Evolutionary conservation across 1,140 invertebrate genomes (phyloP).

Genomic region (Cotesia chilonis): DNA sequence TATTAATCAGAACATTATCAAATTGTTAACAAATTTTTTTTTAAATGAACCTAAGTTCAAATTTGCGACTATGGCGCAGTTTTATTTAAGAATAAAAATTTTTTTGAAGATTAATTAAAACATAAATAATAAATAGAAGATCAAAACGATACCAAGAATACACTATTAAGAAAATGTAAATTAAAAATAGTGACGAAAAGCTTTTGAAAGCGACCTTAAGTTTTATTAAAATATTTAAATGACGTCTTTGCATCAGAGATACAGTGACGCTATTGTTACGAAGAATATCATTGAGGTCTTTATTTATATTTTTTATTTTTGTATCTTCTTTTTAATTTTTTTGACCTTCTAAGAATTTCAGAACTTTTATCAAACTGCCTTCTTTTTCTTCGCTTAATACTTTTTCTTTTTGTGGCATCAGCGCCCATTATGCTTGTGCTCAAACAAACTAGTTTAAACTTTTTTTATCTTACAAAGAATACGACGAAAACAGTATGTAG

Average conservation of each 20-base stretch:
- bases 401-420: conserved; percentile 4
- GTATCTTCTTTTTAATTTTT: background rate
- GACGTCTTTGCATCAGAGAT: conserved; percentile 57
- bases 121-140: conserved; percentile 16
- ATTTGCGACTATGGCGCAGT: too few species aligned
- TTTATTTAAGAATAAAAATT: too few species aligned
- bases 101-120: conserved; percentile 2
- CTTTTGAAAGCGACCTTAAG: conserved; percentile 40
- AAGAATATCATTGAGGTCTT: conserved; percentile 53
- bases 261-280: conserved; percentile 54
- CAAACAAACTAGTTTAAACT: conserved; percentile 22
- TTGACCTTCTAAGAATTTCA: conserved; percentile 7
- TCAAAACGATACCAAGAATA: conserved; percentile 12
- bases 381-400: background rate
- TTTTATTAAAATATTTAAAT: conserved; percentile 63
- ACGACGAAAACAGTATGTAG: background rate
- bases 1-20: too few species aligned
- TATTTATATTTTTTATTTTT: conserved; percentile 1
- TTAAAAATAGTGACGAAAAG: conserved; percentile 30
- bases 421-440: conserved; percentile 20
- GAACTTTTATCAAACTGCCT: conserved; percentile 14
- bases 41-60: too few species aligned
- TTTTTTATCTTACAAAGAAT: background rate
- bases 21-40: too few species aligned
- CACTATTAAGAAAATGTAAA: conserved; percentile 11